These are phyloP conservation scores for Yponomeuta malinellus DNA, from an alignment of 2,888 invertebrate genomes.

Conservation along the genomic window DNA sequence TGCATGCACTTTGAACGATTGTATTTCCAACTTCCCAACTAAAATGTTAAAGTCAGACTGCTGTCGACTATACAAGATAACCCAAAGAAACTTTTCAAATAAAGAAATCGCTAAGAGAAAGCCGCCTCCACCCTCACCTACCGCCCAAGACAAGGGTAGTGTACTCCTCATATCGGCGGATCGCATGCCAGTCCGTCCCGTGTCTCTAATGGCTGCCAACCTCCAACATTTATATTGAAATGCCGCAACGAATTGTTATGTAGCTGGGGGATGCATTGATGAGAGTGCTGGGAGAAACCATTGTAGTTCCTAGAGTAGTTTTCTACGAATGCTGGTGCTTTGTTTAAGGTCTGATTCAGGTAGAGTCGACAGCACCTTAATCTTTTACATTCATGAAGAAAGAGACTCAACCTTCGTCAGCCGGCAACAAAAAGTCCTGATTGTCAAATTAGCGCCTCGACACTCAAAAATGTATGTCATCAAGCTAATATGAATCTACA, in stretches of 20 bases:
- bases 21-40: too few species aligned
- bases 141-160: slow-evolving; percentile 38
- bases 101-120: slow-evolving; percentile 12
- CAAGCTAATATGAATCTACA: too few species aligned
- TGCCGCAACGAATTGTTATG: slow-evolving; percentile 58
- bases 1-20: too few species aligned
- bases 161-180: slow-evolving; percentile 49
- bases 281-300: slow-evolving; percentile 4
- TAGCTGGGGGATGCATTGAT: slow-evolving; percentile 27
- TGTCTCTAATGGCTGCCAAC: slow-evolving; percentile 52
- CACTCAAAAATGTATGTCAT: too few species aligned
- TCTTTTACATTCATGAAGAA: too few species aligned
- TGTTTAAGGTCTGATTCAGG: neutral
- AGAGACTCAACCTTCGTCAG: too few species aligned
- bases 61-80: too few species aligned
- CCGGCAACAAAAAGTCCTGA: too few species aligned
- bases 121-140: slow-evolving; percentile 33
- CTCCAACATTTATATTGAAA: slow-evolving; percentile 58
- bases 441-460: too few species aligned
- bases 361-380: too few species aligned
- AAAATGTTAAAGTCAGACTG: too few species aligned
- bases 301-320: neutral
- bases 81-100: neutral
- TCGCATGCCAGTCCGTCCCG: slow-evolving; percentile 34
- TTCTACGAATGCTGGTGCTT: neutral